Conservation (phyloP, 2,113 vertebrate genomes). For the Dascyllus trimaculatus region DNA sequence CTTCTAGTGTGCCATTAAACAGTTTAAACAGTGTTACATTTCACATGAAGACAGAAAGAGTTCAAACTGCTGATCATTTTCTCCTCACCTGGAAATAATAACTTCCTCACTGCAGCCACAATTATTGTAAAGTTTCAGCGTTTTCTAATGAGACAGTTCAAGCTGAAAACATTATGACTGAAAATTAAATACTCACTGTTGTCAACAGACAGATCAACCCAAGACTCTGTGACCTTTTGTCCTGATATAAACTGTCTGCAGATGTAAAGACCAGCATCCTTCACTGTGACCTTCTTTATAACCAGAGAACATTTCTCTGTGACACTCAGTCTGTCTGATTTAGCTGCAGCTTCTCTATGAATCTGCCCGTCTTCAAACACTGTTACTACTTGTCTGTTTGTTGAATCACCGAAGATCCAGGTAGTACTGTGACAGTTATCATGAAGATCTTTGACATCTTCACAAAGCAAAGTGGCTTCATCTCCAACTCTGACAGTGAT, state of each 20-base stretch:
- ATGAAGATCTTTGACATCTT: neutral
- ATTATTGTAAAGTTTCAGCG: neutral
- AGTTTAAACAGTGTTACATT: too few relatives aligned
- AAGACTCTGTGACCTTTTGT: neutral
- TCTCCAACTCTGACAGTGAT: neutral
- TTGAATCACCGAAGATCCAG: neutral
- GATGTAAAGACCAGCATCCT: neutral
- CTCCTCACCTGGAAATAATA: too few relatives aligned
- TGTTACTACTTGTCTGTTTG: rapidly evolving
- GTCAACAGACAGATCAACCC: neutral
- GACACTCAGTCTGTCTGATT: constrained; percentile 1
- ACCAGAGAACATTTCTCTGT: too few relatives aligned
- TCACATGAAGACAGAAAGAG: too few relatives aligned
- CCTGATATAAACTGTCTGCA: neutral
- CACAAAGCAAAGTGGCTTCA: constrained; percentile 8
- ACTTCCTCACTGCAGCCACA: constrained; percentile 4
- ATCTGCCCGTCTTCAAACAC: neutral
- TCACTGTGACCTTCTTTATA: neutral
- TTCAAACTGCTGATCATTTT: too few relatives aligned
- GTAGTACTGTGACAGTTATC: neutral
- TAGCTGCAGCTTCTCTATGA: neutral
- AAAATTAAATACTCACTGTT: too few relatives aligned
- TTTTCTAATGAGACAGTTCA: too few relatives aligned
- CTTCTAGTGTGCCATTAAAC: too few relatives aligned
- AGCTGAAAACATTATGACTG: too few relatives aligned